A percentile compares a stretch with the other conserved stretches of the same genome.
These are phyloP conservation scores for Melanogrammus aeglefinus DNA, from an alignment of 2,797 vertebrate species.

Conservation along the genomic window DNA sequence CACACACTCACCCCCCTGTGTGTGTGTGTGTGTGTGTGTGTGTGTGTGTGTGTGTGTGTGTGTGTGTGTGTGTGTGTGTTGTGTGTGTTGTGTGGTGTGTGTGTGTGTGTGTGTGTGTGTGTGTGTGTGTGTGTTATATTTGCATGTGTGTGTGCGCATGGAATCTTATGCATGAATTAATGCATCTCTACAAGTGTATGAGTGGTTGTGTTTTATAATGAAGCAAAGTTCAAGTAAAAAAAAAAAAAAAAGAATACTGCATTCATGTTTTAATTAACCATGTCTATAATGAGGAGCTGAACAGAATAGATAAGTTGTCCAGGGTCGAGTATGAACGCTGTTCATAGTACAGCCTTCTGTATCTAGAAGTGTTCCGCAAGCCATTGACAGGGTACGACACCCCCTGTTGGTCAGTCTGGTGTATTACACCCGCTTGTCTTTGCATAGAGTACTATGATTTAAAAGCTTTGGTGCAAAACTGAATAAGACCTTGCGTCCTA, in stretches of 20 bases:
- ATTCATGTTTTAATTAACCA: not conserved
- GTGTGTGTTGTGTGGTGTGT: too few species aligned
- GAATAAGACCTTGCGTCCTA: constrained; percentile 5
- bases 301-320: constrained; percentile 32
- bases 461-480: constrained; percentile 25
- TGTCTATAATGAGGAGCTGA: constrained; percentile 6
- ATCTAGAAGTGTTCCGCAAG: constrained; percentile 3
- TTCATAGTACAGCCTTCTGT: not conserved
- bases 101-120: too few species aligned
- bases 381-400: constrained; percentile 53
- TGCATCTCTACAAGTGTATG: constrained; percentile 1
- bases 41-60: too few species aligned
- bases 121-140: constrained; percentile 10
- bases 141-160: constrained; percentile 21
- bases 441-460: constrained; percentile 15
- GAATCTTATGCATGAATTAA: constrained; percentile 15
- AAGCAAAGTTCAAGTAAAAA: constrained; percentile 8
- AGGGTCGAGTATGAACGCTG: constrained; percentile 5
- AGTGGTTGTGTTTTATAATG: not conserved
- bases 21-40: constrained; percentile 14
- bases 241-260: not conserved
- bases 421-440: constrained; percentile 42
- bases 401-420: constrained; percentile 55
- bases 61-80: too few species aligned
- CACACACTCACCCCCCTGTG: constrained; percentile 42